Conservation (phyloP, 2,797 vertebrate genomes). For the Lepilemur ruficaudatus region DNA sequence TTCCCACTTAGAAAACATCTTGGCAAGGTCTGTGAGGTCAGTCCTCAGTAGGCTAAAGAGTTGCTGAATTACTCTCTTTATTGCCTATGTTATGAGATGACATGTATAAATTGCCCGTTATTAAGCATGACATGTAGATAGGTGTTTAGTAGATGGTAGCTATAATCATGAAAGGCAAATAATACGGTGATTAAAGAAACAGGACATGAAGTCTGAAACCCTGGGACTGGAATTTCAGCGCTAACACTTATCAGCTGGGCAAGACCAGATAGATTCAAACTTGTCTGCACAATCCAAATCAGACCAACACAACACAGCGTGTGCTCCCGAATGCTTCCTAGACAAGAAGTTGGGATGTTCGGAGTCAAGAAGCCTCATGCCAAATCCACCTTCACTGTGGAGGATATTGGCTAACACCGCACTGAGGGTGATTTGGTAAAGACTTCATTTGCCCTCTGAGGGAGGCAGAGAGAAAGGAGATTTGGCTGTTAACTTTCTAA, state of each 20-base stretch:
- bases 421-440: neutral
- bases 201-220: neutral
- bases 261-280: neutral
- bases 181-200: neutral
- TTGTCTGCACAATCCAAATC: neutral
- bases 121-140: neutral
- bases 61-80: neutral
- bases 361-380: neutral
- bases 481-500: constrained; percentile 67
- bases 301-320: neutral
- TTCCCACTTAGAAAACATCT: neutral
- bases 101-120: accelerated
- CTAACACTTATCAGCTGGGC: neutral
- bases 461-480: constrained; percentile 19
- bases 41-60: neutral
- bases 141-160: neutral
- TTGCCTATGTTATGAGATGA: neutral
- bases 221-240: neutral
- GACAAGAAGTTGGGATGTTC: neutral
- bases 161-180: neutral
- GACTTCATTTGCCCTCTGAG: neutral
- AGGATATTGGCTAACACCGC: neutral
- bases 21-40: neutral
- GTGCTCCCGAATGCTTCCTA: neutral
- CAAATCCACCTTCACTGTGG: neutral